These are phyloP conservation scores for Nilaparvata lugens DNA, from an alignment of 1,140 invertebrate genomes.

Conservation along the genomic window DNA sequence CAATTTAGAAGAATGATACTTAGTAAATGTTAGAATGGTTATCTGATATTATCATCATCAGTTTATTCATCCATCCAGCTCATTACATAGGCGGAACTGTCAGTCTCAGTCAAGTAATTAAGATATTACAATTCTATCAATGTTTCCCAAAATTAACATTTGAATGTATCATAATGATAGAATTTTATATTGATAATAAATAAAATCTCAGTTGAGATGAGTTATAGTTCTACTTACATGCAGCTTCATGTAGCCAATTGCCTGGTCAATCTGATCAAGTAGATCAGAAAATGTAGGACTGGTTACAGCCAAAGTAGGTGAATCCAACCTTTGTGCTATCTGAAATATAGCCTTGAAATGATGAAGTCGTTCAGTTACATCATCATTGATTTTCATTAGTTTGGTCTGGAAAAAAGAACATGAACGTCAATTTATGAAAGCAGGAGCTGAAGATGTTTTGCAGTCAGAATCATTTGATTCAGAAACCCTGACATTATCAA, in stretches of 20 bases:
- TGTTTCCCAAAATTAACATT: too few species aligned
- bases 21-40: too few species aligned
- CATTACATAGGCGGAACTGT: too few species aligned
- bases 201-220: too few species aligned
- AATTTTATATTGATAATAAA: too few species aligned
- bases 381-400: constrained; percentile 65
- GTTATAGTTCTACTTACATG: constrained; percentile 60
- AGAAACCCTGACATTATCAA: background rate
- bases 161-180: too few species aligned
- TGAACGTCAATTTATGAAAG: background rate
- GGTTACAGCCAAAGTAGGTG: constrained; percentile 66
- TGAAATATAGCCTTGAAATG: constrained; percentile 80
- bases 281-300: constrained; percentile 74
- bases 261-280: constrained; percentile 76
- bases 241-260: constrained; percentile 71
- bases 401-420: constrained; percentile 44
- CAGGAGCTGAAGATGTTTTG: background rate
- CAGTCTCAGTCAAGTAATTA: too few species aligned
- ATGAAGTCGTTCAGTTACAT: constrained; percentile 67
- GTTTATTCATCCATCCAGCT: too few species aligned
- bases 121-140: too few species aligned
- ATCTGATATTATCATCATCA: too few species aligned
- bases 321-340: constrained; percentile 67
- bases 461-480: background rate
- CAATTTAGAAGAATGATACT: too few species aligned